Evolutionary conservation across 1,140 invertebrate genomes (phyloP).

Genomic region (Dufourea novaeangliae): DNA sequence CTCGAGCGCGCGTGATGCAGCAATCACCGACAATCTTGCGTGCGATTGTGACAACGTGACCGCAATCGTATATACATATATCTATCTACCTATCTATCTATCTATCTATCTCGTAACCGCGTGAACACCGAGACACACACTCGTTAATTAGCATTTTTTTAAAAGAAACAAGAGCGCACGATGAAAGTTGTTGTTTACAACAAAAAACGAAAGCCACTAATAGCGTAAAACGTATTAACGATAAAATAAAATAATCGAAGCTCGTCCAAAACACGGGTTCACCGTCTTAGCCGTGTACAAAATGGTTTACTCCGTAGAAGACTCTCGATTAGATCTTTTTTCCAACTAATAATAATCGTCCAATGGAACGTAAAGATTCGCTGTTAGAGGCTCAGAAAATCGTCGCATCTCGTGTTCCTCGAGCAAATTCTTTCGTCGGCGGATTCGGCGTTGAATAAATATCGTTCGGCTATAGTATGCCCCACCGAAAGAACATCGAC

Average conservation of each 20-base stretch:
- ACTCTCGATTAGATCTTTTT: slow-evolving; percentile 15
- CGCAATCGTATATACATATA: slow-evolving; percentile 3
- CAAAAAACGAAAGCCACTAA: background rate
- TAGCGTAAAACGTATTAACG: background rate
- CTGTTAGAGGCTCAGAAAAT: slow-evolving; percentile 24
- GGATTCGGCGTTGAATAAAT: too few species aligned
- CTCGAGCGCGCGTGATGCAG: slow-evolving; percentile 20
- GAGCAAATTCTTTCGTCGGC: background rate
- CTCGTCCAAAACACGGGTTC: background rate
- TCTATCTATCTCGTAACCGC: background rate
- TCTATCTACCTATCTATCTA: too few species aligned
- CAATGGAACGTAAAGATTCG: slow-evolving; percentile 28
- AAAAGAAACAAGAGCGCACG: background rate
- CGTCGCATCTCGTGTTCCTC: slow-evolving; percentile 10
- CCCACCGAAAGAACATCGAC: too few species aligned
- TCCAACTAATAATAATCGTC: background rate
- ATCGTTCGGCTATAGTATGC: too few species aligned
- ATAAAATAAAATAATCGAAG: background rate
- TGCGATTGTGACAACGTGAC: slow-evolving; percentile 14
- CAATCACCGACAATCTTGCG: slow-evolving; percentile 49
- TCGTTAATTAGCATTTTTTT: slow-evolving; percentile 43
- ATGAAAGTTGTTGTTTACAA: slow-evolving; percentile 21
- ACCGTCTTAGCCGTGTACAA: background rate
- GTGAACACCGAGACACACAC: background rate
- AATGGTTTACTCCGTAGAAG: slow-evolving; percentile 21